Evolutionary conservation across 2,888 invertebrate species (phyloP), one percentile per base, ranked within the genome.

Genomic region (Chymomyza fuscimana): DNA sequence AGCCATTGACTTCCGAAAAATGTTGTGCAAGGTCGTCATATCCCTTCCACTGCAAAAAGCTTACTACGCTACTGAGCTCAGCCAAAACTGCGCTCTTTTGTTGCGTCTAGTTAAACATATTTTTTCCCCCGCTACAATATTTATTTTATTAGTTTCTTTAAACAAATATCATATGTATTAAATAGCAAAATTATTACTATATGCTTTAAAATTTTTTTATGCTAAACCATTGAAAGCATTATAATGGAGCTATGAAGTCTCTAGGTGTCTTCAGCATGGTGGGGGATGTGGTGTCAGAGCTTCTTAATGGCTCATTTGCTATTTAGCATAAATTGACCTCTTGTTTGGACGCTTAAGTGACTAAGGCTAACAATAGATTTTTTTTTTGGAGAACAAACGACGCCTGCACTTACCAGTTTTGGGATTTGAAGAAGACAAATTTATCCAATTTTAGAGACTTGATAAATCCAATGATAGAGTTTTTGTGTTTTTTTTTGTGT

Each of bases 391-490:
- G 12, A 46, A 12, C 40, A 46, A 46, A 46, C 40, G 40, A 46
- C 40, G 40, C 40, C 19, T 83, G 89, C 89, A 88, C 83, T 83
- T 87, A 83, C 83, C 83, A 85, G 86, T 67, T 82, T 19, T 74
- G 5, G 72, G 59, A 63, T 68, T 63, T 25, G 25, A 25, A 22
- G 15, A 58, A 19, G 58, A 58, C 74, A 78, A 85, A 85, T 88
- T 67, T 87, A 83, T 83, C 83, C 83, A 88, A 87, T 87, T 88
- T 88, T 74, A 87, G 85, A 85, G 74, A 81, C 70, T 78, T 85
- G 82, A 82, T 82, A 85, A 78, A 83, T 83, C 82, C 82, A 88
- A 80, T 32, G 65, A 78, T 10, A 32, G 16, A 46, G 70, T 29
- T 56, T 66, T 63, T 29, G 63, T 50, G 16, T 66, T 65, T 62